A percentile compares a stretch with the other conserved stretches of the same genome.
These are phyloP conservation scores for Coracias cyanogaster DNA, from an alignment of 2,797 vertebrate genomes.

Conservation along the genomic window DNA sequence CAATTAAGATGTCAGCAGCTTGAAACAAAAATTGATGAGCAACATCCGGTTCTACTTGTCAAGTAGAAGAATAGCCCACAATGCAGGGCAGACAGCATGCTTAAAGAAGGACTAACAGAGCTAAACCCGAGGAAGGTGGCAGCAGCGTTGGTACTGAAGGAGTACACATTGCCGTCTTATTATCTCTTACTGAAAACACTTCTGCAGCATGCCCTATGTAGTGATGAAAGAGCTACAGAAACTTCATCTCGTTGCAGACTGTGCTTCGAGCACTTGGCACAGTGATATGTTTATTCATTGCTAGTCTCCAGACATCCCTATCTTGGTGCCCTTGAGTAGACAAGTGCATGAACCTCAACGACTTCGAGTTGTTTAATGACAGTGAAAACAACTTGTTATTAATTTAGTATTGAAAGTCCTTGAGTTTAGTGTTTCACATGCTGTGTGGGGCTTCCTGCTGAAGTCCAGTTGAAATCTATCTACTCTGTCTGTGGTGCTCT, in stretches of 20 bases:
- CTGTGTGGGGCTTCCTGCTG: not conserved
- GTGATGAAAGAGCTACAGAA: not conserved
- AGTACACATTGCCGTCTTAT: not conserved
- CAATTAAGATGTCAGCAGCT: constrained; percentile 1
- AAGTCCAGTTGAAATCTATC: not conserved
- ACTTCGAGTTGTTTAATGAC: not conserved
- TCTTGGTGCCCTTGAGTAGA: fast-evolving
- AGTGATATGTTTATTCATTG: fast-evolving
- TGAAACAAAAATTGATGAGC: not conserved
- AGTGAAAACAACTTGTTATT: not conserved
- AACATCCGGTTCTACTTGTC: not conserved
- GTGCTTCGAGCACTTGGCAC: fast-evolving
- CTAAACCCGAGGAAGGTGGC: not conserved
- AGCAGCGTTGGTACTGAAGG: not conserved
- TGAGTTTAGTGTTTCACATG: not conserved
- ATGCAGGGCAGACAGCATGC: not conserved
- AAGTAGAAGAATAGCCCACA: not conserved
- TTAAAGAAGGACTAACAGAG: not conserved
- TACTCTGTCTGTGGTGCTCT: not conserved
- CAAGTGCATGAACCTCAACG: not conserved
- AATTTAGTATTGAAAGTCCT: not conserved
- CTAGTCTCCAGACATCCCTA: not conserved
- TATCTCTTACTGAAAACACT: not conserved
- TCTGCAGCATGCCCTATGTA: not conserved
- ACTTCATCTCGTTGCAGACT: not conserved